phyloP scores from a whole-genome alignment of 2,113 vertebrate genomes.

The Numenius arquata region DNA sequence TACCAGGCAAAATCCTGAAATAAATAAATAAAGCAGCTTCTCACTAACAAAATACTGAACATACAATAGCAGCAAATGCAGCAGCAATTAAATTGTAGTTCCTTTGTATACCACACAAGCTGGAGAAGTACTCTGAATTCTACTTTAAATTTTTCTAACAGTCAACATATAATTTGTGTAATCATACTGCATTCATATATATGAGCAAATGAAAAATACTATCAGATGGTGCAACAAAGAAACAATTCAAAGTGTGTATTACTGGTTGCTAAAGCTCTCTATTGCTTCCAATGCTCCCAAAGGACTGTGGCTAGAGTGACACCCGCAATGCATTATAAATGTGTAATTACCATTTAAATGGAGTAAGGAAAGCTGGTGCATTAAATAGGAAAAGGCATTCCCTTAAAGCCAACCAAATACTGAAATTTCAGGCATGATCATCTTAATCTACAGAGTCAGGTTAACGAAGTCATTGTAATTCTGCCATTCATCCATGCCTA shows the following conservation, averaged over 20 bases:
- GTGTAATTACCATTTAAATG: conserved; percentile 79
- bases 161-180: conserved; percentile 54
- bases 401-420: conserved; percentile 46
- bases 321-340: conserved; percentile 73
- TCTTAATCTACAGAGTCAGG: conserved; percentile 49
- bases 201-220: conserved; percentile 45
- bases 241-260: conserved; percentile 35
- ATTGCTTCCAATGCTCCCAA: conserved; percentile 48
- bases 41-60: not conserved
- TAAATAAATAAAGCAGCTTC: not conserved
- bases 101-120: conserved; percentile 27
- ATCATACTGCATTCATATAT: conserved; percentile 61
- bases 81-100: conserved; percentile 43
- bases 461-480: conserved; percentile 68
- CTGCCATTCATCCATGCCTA: conserved; percentile 44
- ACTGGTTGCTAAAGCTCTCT: conserved; percentile 42
- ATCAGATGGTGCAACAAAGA: conserved; percentile 61
- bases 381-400: conserved; percentile 62
- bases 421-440: conserved; percentile 62
- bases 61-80: conserved; percentile 53
- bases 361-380: conserved; percentile 57
- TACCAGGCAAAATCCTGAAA: not conserved
- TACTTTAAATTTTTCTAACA: conserved; percentile 31
- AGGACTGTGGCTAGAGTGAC: conserved; percentile 57
- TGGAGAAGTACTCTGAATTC: not conserved